Percentiles rank a stretch among this genome's conserved stretches.
Evolutionary conservation across 2,113 vertebrate genomes (phyloP).

Genomic region (Semnornis frantzii): DNA sequence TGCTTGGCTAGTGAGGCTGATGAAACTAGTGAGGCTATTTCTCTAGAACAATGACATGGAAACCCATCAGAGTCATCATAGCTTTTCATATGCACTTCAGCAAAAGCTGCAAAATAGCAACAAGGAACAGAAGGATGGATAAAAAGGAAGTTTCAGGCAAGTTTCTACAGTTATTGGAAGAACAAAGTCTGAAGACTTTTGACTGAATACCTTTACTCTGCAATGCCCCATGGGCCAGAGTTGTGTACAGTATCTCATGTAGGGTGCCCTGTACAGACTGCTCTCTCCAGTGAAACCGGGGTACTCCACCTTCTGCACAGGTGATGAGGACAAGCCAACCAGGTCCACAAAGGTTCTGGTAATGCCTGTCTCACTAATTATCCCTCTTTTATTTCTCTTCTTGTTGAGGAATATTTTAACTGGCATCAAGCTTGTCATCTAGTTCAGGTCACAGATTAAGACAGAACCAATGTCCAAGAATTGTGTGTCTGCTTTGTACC

Average conservation of each 20-base stretch:
- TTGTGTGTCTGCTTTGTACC: not conserved
- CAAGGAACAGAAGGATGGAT: not conserved
- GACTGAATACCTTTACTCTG: not conserved
- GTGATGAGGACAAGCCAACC: not conserved
- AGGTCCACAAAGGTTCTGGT: not conserved
- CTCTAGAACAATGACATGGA: not conserved
- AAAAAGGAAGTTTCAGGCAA: not conserved
- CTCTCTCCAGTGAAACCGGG: accelerated
- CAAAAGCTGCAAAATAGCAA: not conserved
- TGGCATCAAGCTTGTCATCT: not conserved
- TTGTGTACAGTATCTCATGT: not conserved
- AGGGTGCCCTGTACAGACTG: not conserved
- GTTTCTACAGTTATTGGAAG: not conserved
- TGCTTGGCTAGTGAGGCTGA: not conserved
- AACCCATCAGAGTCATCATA: not conserved
- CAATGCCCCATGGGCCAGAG: not conserved
- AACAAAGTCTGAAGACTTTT: not conserved
- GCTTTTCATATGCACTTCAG: not conserved
- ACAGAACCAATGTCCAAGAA: not conserved
- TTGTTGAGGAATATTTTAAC: not conserved
- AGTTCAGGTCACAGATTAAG: not conserved
- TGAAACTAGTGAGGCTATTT: not conserved
- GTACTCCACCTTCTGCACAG: not conserved
- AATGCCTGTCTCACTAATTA: not conserved
- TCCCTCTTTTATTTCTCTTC: not conserved